A percentile compares a stretch with the other conserved stretches of the same genome.
These are phyloP conservation scores for Ditylenchus weischeri DNA, from an alignment of 2,888 invertebrate species.

Conservation along the genomic window DNA sequence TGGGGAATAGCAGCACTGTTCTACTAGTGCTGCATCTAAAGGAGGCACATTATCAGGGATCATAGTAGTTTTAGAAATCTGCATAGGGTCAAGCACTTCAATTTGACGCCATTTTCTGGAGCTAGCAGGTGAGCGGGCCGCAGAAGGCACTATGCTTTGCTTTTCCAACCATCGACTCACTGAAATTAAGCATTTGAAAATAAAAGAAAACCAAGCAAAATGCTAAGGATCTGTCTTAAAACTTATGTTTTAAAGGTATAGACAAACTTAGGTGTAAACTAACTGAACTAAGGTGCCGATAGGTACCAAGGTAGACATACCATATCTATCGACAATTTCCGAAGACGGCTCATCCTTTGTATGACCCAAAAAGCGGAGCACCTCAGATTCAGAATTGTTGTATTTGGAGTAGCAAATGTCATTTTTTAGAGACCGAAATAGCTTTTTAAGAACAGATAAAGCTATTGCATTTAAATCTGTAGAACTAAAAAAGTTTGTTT, in stretches of 20 bases:
- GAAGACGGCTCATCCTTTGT: neutral
- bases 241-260: too few relatives aligned
- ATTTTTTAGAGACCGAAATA: constrained; percentile 7
- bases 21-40: neutral
- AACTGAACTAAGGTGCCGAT: too few relatives aligned
- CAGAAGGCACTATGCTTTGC: neutral
- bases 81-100: neutral
- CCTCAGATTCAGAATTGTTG: neutral
- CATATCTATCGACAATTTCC: constrained; percentile 3
- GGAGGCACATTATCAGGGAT: constrained; percentile 6
- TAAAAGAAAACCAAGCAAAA: too few relatives aligned
- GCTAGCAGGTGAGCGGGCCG: neutral
- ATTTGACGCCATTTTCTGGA: neutral
- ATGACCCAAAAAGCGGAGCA: neutral
- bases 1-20: constrained; percentile 3
- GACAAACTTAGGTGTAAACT: too few relatives aligned
- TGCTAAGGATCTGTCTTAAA: too few relatives aligned
- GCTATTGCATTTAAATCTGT: neutral
- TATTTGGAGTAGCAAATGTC: constrained; percentile 4
- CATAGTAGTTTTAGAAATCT: neutral
- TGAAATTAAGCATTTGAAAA: neutral
- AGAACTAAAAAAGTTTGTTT: neutral
- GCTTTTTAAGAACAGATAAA: neutral
- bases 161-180: neutral
- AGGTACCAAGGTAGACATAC: neutral